Evolutionary conservation across 2,797 vertebrate species (phyloP), one percentile per base, ranked within the genome.

Genomic region (Acrossocheilus wenchowensis): DNA sequence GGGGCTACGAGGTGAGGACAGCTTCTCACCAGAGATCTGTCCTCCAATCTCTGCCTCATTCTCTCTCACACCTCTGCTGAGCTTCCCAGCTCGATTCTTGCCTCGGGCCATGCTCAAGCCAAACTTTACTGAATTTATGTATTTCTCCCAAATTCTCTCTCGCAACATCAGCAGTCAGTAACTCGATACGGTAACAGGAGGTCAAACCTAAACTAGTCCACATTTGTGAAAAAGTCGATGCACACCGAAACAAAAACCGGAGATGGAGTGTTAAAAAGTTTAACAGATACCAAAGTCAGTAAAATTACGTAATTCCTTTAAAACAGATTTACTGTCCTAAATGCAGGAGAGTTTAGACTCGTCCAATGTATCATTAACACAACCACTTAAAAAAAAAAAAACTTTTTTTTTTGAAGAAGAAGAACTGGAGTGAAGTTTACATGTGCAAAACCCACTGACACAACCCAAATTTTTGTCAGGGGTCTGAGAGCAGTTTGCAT

Each of bases 21-120:
- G 87, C 81, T 87, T 86, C 85, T 86, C 90, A 83, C 88, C 73
- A 82, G 90, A 81, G 88, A 83, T 74, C 81, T 78, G 71, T 83
- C 78, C 83, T 85, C 75, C 83, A 79, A 85, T 86, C 83, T 83
- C 75, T 85, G 68, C 72, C 84, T 66, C 78, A 82, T 86, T 78
- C 74, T 52, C 79, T 82, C 81, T 26, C 80, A 84, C 71, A 73
- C 80, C 90, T 90, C 93, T 92, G 91, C 93, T 93, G 90, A 91
- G 89, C 87, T 83, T 91, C 89, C 81, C 87, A 92, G 85, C 89
- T 92, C 87, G 91, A 93, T 91, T 92, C 62, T 89, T 78, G 89
- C 89, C 89, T 81, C 85, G 3, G 88, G 89, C 88, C 84, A 90
- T 88, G 85, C 83, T 90, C 86, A 81, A 89, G 75, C 86, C 84